phyloP scores from a whole-genome alignment of 2,113 vertebrate species.

The Eulemur rufifrons region DNA sequence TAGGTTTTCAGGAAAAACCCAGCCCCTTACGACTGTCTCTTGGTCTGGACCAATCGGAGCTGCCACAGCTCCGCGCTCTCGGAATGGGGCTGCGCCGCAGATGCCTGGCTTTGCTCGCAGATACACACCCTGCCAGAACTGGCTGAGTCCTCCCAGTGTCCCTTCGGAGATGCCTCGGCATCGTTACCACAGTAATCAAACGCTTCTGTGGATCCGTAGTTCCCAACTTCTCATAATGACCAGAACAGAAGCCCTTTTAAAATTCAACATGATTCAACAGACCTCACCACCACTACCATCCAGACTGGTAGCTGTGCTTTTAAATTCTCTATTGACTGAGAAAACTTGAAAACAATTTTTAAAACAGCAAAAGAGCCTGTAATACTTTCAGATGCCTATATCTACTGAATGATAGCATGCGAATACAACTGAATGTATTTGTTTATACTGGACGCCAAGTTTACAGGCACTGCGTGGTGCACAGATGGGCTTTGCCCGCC shows the following conservation, averaged over 20 bases:
- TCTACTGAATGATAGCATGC: neutral
- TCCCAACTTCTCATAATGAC: neutral
- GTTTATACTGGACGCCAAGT: neutral
- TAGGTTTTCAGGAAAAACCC: neutral
- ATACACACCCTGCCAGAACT: neutral
- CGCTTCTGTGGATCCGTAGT: neutral
- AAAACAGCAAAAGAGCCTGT: neutral
- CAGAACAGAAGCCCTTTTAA: neutral
- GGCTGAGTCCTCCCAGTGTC: neutral
- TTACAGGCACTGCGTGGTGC: neutral
- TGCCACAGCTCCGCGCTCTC: neutral
- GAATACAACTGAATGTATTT: neutral
- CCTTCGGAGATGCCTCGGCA: neutral
- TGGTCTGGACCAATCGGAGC: neutral
- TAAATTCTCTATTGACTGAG: neutral
- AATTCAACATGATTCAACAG: neutral
- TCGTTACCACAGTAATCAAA: neutral
- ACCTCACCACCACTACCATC: neutral
- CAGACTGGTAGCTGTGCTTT: neutral
- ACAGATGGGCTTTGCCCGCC: neutral
- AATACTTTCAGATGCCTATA: neutral
- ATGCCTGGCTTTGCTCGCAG: accelerated
- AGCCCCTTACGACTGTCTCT: neutral
- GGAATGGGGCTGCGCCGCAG: accelerated
- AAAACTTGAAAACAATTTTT: neutral